phyloP scores from a whole-genome alignment of 1,140 invertebrate species.

The Rhagoletis pomonella region DNA sequence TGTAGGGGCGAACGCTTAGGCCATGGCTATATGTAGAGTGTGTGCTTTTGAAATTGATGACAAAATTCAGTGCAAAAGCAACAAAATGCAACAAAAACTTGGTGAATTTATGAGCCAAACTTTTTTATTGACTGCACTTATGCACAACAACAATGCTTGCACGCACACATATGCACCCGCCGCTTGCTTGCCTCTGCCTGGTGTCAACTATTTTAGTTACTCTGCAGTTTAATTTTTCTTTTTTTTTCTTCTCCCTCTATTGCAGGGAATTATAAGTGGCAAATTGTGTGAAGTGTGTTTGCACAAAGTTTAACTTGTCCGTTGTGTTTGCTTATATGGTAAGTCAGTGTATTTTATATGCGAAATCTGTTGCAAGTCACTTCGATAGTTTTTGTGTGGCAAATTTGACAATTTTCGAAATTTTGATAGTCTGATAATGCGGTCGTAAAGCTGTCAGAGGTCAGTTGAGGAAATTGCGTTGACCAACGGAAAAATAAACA shows the following conservation, averaged over 20 bases:
- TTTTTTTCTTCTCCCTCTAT: not conserved
- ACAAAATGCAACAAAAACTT: slow-evolving; percentile 8
- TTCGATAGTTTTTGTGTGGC: not conserved
- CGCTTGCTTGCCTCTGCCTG: too few species aligned
- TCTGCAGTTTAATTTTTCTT: not conserved
- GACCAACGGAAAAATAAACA: not conserved
- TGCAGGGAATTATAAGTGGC: not conserved
- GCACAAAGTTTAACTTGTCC: not conserved
- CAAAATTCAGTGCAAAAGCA: not conserved
- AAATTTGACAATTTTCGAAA: not conserved
- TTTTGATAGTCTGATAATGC: slow-evolving; percentile 13
- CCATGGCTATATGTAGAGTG: too few species aligned
- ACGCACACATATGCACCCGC: not conserved
- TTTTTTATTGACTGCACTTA: not conserved
- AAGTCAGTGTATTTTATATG: not conserved
- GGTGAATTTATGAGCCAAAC: slow-evolving; percentile 18
- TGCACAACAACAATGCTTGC: not conserved
- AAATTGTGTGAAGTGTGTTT: not conserved
- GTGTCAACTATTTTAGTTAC: not conserved
- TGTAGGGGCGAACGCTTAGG: not conserved
- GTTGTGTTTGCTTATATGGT: not conserved
- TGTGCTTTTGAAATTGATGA: slow-evolving; percentile 19
- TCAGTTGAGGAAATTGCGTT: slow-evolving; percentile 14
- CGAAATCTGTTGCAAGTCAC: not conserved
- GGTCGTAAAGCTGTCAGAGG: slow-evolving; percentile 13